These are phyloP conservation scores for Agrilus mali DNA, from an alignment of 2,888 invertebrate genomes.

Conservation along the genomic window DNA sequence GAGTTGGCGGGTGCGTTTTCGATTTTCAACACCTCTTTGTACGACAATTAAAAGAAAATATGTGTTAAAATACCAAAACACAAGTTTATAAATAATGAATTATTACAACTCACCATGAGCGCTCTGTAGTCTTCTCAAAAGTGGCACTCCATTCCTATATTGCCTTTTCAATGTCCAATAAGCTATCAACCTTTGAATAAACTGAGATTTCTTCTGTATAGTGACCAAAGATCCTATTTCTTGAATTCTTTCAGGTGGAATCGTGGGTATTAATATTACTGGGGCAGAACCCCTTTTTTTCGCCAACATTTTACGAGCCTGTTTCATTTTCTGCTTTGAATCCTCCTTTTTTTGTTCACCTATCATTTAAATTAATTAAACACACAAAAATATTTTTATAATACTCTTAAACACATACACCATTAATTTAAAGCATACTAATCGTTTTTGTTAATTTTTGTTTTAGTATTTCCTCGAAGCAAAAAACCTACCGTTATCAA, in stretches of 20 bases:
- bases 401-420: too few relatives aligned
- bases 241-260: slow-evolving; percentile 77
- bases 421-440: too few relatives aligned
- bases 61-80: neutral
- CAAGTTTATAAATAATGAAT: neutral
- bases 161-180: slow-evolving; percentile 97
- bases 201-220: slow-evolving; percentile 62
- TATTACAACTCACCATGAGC: slow-evolving; percentile 23
- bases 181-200: slow-evolving; percentile 80
- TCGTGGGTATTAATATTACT: slow-evolving; percentile 85
- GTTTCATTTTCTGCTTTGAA: slow-evolving; percentile 71
- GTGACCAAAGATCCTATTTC: slow-evolving; percentile 73
- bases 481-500: slow-evolving; percentile 33
- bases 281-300: slow-evolving; percentile 78
- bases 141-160: slow-evolving; percentile 88
- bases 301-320: slow-evolving; percentile 74
- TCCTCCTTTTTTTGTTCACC: slow-evolving; percentile 40
- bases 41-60: too few relatives aligned
- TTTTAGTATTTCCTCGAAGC: too few relatives aligned
- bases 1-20: too few relatives aligned
- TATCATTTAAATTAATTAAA: too few relatives aligned
- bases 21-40: too few relatives aligned
- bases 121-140: slow-evolving; percentile 72
- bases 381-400: too few relatives aligned
- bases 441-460: too few relatives aligned